These are phyloP conservation scores for Condylura cristata DNA, from an alignment of 2,113 vertebrate species.

Conservation along the genomic window DNA sequence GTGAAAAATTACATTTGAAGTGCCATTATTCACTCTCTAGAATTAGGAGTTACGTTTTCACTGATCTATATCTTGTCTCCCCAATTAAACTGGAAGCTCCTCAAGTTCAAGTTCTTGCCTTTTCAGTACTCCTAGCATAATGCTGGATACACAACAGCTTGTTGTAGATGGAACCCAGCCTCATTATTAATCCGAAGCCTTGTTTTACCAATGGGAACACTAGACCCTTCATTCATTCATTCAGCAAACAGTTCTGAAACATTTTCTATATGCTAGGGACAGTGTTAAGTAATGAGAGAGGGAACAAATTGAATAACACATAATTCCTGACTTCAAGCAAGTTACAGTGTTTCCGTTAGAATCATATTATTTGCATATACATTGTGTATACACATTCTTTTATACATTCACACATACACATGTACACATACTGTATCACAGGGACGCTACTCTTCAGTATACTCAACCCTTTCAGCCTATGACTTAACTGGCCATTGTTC, in stretches of 20 bases:
- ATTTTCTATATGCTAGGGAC: not conserved
- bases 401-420: not conserved
- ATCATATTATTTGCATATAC: not conserved
- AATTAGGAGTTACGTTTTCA: slow-evolving; percentile 36
- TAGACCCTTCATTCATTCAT: not conserved
- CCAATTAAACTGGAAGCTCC: not conserved
- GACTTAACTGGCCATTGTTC: not conserved
- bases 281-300: not conserved
- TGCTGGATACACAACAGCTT: not conserved
- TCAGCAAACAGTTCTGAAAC: not conserved
- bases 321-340: not conserved
- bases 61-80: not conserved
- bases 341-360: not conserved
- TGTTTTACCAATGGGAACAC: not conserved
- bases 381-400: not conserved
- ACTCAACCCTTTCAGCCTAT: not conserved
- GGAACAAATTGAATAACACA: not conserved
- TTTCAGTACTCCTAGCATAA: not conserved
- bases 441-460: not conserved
- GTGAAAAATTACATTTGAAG: slow-evolving; percentile 19
- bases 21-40: not conserved
- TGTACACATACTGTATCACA: not conserved
- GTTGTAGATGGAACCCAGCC: not conserved
- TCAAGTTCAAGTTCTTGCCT: not conserved
- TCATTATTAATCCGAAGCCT: not conserved